Percentiles rank a stretch among this genome's conserved stretches.
These are phyloP conservation scores for Bos indicus DNA, from an alignment of 2,113 vertebrate genomes.

Conservation along the genomic window DNA sequence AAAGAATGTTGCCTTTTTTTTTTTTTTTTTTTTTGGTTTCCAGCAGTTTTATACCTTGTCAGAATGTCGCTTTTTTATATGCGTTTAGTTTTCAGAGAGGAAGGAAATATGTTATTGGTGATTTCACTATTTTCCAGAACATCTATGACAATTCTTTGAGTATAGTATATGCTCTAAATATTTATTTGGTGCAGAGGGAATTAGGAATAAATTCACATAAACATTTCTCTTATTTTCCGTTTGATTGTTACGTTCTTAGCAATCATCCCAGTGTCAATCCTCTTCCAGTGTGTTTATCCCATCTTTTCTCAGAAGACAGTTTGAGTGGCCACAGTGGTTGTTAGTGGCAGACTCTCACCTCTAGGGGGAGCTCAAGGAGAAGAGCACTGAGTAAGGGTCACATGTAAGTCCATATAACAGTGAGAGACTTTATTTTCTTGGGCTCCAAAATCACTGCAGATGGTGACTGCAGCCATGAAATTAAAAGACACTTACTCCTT, in stretches of 20 bases:
- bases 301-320: not conserved
- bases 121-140: not conserved
- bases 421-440: not conserved
- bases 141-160: not conserved
- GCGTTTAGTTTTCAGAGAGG: not conserved
- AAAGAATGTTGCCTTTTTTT: not conserved
- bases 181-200: not conserved
- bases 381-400: not conserved
- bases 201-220: not conserved
- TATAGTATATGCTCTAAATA: not conserved
- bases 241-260: not conserved
- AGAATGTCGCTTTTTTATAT: not conserved
- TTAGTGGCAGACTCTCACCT: not conserved
- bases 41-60: not conserved
- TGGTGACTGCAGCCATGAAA: not conserved
- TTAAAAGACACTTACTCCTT: not conserved
- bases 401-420: not conserved
- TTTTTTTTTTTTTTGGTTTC: not conserved
- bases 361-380: constrained; percentile 52
- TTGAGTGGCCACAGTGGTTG: too few species aligned
- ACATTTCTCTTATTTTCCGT: not conserved
- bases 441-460: not conserved
- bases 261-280: not conserved
- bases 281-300: rapidly evolving
- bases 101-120: not conserved